These are phyloP conservation scores for Sisor rabdophorus DNA, from an alignment of 2,113 vertebrate genomes.

Conservation along the genomic window DNA sequence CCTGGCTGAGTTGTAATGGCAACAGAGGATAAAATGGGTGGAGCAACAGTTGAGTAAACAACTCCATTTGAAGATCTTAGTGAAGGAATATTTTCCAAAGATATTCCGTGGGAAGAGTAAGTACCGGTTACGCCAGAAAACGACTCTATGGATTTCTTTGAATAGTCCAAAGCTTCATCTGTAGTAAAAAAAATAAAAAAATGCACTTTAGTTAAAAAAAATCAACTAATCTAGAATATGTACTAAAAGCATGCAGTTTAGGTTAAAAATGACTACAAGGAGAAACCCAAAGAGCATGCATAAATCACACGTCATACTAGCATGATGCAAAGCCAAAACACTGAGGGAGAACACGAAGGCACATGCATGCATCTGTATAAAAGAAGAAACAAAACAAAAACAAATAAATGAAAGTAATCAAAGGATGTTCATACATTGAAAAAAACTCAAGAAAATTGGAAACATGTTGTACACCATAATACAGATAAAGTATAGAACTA, in stretches of 20 bases:
- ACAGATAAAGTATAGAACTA: constrained; percentile 71
- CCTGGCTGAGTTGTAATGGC: constrained; percentile 95
- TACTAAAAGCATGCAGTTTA: constrained; percentile 63
- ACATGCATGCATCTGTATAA: constrained; percentile 86
- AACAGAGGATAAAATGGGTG: constrained; percentile 86
- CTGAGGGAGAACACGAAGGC: constrained; percentile 86
- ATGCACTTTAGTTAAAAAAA: constrained; percentile 71
- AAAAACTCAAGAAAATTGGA: constrained; percentile 19
- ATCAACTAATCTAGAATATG: neutral
- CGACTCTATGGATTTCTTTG: constrained; percentile 83
- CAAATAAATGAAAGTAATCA: constrained; percentile 58
- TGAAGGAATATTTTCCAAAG: constrained; percentile 80
- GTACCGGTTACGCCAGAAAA: constrained; percentile 76
- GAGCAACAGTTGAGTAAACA: constrained; percentile 88
- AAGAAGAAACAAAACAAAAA: constrained; percentile 67
- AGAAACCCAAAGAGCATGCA: constrained; percentile 76
- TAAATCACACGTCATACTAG: constrained; percentile 71
- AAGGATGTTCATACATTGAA: constrained; percentile 25
- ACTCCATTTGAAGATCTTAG: constrained; percentile 88
- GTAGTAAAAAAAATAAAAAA: constrained; percentile 84
- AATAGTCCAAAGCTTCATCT: constrained; percentile 98
- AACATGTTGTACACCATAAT: constrained; percentile 16
- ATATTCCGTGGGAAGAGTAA: constrained; percentile 79
- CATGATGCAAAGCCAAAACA: constrained; percentile 82
- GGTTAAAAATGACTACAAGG: constrained; percentile 52